A percentile compares a stretch with the other conserved stretches of the same genome.
Evolutionary conservation across 2,113 vertebrate species (phyloP).

Genomic region (Phrynosoma blainvillii): DNA sequence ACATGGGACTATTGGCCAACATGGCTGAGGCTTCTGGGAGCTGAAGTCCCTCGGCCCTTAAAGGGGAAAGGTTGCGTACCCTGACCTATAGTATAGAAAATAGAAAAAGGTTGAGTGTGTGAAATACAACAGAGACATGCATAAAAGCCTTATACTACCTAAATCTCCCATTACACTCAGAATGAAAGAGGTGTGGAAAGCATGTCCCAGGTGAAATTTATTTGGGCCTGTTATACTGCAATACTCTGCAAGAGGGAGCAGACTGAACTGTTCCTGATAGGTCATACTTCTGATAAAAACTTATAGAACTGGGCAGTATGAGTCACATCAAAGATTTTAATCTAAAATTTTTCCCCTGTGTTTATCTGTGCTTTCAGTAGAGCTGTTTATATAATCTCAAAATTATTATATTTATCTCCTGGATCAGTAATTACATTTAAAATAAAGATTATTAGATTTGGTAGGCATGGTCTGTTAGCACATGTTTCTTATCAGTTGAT

Average conservation of each 20-base stretch:
- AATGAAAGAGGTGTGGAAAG: no score
- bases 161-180: no score
- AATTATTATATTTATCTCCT: conserved; percentile 6
- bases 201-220: no score
- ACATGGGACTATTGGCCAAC: no score
- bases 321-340: background rate
- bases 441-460: conserved; percentile 10
- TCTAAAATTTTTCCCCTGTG: background rate
- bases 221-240: background rate
- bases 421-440: background rate
- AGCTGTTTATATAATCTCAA: background rate
- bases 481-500: conserved; percentile 5
- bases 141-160: no score
- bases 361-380: background rate
- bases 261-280: no score
- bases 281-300: background rate
- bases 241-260: background rate
- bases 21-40: no score
- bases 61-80: no score
- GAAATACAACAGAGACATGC: no score
- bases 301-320: background rate
- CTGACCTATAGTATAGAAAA: no score
- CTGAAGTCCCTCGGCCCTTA: no score
- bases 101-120: no score
- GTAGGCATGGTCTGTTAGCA: background rate